Evolutionary conservation across 2,888 invertebrate genomes (phyloP), one percentile per base, ranked within the genome.

Genomic region (Diogma glabrata): DNA sequence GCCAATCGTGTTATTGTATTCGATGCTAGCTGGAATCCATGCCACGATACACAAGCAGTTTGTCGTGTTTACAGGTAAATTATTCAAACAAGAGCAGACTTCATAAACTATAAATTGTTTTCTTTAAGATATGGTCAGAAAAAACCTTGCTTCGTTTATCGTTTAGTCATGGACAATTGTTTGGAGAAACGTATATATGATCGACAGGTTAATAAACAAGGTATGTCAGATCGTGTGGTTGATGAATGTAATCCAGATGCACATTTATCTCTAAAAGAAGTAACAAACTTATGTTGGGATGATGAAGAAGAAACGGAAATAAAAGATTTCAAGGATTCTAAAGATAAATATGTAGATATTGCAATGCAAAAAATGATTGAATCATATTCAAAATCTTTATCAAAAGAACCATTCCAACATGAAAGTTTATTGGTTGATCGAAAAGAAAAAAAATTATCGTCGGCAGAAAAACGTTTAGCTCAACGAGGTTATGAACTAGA

Each of bases 21-120:
- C 63, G 99, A 99, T 68, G 96, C 97, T 12, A 94, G 93, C 33
- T 99, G 97, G 96, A 99, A 99, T 73, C 97, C 97, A 2, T 97
- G 97, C 64, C 97, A 99, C 63, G 96, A 96, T 65, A 91, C 92
- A 0, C 93, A 93, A 73, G 97, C 97, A 24, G 95, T 99, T 12
- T 97, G 97, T 67, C 75, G 97, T 58, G 94, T 97, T 36, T 93
- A 92, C 66, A 78, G 69, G 68, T 69, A 56, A 57, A 28, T 17
- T n/a, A 20, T 43, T 43, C 43, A 43, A 22, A 4, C 19, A 14
- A n/a, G 38, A 16, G 38, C n/a, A 40, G 12, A 40, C 17, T 17
- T 38, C 17, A 19, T 48, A 23, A 50, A 10, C 40, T 20, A 50
- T 56, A 67, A 57, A 55, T 77, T 19, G 19, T 47, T 51, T 24